Percentiles rank a stretch among this genome's conserved stretches.
These are phyloP conservation scores for Platysteira castanea DNA, from an alignment of 2,113 vertebrate species.

Conservation along the genomic window DNA sequence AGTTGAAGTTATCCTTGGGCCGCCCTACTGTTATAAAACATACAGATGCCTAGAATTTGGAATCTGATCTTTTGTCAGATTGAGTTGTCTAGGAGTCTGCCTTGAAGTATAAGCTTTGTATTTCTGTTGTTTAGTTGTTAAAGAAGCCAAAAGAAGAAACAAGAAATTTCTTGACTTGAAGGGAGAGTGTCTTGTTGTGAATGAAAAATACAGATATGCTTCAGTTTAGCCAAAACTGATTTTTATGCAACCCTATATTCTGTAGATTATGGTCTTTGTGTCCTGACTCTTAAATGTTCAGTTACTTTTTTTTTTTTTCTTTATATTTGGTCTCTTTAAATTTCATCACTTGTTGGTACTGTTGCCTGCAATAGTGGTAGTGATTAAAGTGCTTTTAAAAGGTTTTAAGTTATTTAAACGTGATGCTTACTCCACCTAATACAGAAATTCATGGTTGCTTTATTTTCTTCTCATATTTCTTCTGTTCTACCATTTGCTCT, in stretches of 20 bases:
- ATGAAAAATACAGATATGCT: not conserved
- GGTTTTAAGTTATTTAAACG: not conserved
- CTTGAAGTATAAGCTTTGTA: not conserved
- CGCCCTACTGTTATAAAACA: not conserved
- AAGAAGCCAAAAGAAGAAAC: not conserved
- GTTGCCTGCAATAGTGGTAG: not conserved
- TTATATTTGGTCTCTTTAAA: not conserved
- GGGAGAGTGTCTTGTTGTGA: not conserved
- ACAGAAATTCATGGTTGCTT: not conserved
- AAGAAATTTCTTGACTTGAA: not conserved
- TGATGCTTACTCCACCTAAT: not conserved
- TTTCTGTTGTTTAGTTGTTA: not conserved
- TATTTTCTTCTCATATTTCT: not conserved
- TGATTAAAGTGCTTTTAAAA: not conserved
- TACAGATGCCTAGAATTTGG: not conserved
- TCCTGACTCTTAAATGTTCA: not conserved
- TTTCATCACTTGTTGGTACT: not conserved
- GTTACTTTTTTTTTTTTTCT: not conserved
- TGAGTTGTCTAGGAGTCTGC: not conserved
- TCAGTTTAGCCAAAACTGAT: not conserved
- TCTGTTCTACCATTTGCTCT: not conserved
- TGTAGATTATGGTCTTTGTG: not conserved
- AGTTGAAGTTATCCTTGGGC: not conserved
- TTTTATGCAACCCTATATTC: not conserved
- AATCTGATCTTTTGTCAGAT: not conserved